phyloP scores from a whole-genome alignment of 2,888 invertebrate genomes.

The Crematogaster levior region DNA sequence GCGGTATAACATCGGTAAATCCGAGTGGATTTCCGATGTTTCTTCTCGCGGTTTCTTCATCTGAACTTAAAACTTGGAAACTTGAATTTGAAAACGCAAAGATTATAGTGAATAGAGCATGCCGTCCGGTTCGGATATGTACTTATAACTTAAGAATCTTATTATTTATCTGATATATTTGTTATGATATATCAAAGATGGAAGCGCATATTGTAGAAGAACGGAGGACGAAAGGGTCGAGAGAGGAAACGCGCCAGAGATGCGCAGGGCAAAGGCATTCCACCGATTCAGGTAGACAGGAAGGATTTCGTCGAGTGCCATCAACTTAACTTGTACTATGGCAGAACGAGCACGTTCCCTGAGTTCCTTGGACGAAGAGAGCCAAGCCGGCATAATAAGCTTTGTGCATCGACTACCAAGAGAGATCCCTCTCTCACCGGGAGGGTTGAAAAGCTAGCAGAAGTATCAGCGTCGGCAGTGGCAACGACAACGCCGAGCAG shows the following conservation, averaged over 20 bases:
- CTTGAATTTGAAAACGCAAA: neutral
- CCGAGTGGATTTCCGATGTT: constrained; percentile 49
- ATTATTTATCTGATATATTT: neutral
- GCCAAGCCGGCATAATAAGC: constrained; percentile 81
- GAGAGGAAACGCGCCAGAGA: constrained; percentile 54
- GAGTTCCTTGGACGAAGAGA: constrained; percentile 70
- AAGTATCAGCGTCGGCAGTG: constrained; percentile 66
- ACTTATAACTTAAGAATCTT: neutral
- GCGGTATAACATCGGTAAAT: constrained; percentile 72
- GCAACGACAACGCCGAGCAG: constrained; percentile 66
- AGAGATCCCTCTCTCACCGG: constrained; percentile 73
- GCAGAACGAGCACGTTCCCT: constrained; percentile 72
- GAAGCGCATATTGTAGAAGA: constrained; percentile 10
- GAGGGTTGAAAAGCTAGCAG: constrained; percentile 69
- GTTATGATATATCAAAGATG: constrained; percentile 16
- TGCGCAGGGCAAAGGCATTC: constrained; percentile 64
- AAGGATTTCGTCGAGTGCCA: constrained; percentile 81
- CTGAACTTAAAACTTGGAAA: neutral
- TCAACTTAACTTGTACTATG: constrained; percentile 80
- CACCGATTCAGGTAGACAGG: constrained; percentile 75
- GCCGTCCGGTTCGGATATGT: neutral
- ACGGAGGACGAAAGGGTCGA: neutral
- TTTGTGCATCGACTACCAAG: constrained; percentile 78
- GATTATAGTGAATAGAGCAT: neutral
- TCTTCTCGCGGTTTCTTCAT: neutral